phyloP scores from a whole-genome alignment of 2,797 vertebrate genomes.

The Sebastes vulpes region DNA sequence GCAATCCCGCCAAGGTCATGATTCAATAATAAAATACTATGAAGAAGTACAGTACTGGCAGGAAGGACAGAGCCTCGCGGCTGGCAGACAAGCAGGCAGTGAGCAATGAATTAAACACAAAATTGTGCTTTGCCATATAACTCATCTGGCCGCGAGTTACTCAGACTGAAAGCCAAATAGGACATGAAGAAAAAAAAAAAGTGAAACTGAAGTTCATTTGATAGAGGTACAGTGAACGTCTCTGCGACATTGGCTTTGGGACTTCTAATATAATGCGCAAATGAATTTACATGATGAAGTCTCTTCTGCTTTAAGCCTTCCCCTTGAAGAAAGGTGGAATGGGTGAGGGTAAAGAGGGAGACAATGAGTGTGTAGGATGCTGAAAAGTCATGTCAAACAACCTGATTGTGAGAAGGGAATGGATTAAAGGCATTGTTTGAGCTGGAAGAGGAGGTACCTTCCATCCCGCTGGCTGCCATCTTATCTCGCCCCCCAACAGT shows the following conservation, averaged over 20 bases:
- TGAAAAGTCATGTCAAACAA: conserved; percentile 84
- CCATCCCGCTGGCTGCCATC: conserved; percentile 75
- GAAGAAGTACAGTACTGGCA: conserved; percentile 47
- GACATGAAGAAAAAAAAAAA: conserved; percentile 5
- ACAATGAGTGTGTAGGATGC: conserved; percentile 68
- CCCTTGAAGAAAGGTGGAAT: conserved; percentile 66
- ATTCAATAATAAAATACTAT: conserved; percentile 62
- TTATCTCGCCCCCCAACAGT: conserved; percentile 83
- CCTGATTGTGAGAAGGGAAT: conserved; percentile 77
- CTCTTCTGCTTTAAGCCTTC: conserved; percentile 60
- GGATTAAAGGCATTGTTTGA: conserved; percentile 88
- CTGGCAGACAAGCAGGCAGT: conserved; percentile 61
- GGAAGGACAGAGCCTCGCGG: conserved; percentile 51
- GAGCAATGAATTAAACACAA: conserved; percentile 60
- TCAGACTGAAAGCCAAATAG: conserved; percentile 60
- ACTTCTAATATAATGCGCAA: conserved; percentile 50
- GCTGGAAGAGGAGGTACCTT: conserved; percentile 76
- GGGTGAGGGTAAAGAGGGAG: conserved; percentile 23
- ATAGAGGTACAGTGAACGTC: conserved; percentile 66
- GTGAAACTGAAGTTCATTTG: conserved; percentile 57
- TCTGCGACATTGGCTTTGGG: conserved; percentile 65
- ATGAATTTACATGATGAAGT: conserved; percentile 75
- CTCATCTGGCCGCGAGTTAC: conserved; percentile 46
- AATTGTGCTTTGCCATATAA: conserved; percentile 38
- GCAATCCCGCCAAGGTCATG: conserved; percentile 52